Conservation (phyloP, 2,113 vertebrate species). For the Fukomys damarensis region DNA sequence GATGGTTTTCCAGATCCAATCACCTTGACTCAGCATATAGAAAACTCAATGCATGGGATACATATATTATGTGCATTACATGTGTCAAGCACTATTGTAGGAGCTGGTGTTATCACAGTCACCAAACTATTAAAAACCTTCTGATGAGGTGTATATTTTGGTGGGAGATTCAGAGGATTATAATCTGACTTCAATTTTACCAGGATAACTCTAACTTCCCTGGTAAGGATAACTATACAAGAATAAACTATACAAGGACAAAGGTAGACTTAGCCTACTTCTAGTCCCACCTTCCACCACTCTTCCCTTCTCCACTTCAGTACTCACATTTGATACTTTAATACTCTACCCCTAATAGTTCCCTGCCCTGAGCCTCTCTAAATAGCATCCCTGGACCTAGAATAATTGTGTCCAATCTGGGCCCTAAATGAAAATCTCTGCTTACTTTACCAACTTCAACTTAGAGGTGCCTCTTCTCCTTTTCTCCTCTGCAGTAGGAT, state of each 20-base stretch:
- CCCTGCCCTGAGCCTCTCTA: background rate
- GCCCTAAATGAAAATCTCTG: background rate
- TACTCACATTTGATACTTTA: background rate
- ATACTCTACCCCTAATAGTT: background rate
- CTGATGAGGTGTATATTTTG: background rate
- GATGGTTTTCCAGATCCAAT: background rate
- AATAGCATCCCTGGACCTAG: background rate
- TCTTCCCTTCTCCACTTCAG: background rate
- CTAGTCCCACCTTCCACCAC: background rate
- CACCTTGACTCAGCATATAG: background rate
- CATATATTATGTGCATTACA: background rate
- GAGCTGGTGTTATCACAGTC: background rate
- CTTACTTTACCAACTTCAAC: background rate
- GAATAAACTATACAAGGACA: background rate
- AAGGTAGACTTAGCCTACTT: background rate
- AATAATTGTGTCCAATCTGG: background rate
- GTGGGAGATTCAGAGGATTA: background rate
- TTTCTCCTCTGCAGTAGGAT: background rate
- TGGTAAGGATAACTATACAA: background rate
- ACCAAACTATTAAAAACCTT: background rate
- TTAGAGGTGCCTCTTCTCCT: background rate
- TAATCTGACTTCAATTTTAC: background rate
- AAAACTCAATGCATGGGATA: background rate
- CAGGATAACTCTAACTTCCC: background rate
- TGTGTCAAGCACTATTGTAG: background rate